Evolutionary conservation across 1,140 invertebrate genomes (phyloP), one percentile per base, ranked within the genome.

Genomic region (Drosophila simulans): DNA sequence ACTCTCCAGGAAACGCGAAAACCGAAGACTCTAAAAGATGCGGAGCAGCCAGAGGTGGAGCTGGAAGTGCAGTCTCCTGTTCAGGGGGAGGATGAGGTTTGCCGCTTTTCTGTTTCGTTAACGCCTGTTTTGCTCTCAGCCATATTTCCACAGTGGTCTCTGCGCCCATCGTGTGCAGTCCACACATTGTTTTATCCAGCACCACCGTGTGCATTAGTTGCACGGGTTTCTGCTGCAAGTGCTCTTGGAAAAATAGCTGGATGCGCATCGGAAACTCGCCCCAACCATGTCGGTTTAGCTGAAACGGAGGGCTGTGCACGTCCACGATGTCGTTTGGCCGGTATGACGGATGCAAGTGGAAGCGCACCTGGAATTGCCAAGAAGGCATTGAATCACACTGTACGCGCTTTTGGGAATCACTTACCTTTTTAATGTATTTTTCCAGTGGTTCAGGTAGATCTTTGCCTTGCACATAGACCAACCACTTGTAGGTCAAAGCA

Each of bases 251-350:
- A 92, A 96, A 96, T 8, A 98, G 92, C 86, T 97, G 96, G 8
- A 97, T 94, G 66, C 95, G 93, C 15, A 97, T 93, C 1, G 96
- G 96, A 93, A 98, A 98, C 93, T 98, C 97, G 13, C 97, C 97
- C 97, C 97, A 98, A 17, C 97, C 97, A 52, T 96, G 93, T 46
- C 97, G 94, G 0, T 95, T 95, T 46, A 98, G 90, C 90, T 97
- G 96, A 94, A 97, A 98, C 8, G 97, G 97, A 0, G 95, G 94
- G 39, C 94, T 93, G 49, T 95, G 96, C 7, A 98, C 93, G 92
- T 97, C 95, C 5, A 98, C 95, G 42, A 97, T 94, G 91, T 98
- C 97, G 92, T 97, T 96, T n/a, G 97, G 97, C 55, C 95, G 94
- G 92, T 98, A 98, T 45, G 96, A 97, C 27, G 96, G 95, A 93